Evolutionary conservation across 2,797 vertebrate species (phyloP).

Genomic region (Poecilia wingei): DNA sequence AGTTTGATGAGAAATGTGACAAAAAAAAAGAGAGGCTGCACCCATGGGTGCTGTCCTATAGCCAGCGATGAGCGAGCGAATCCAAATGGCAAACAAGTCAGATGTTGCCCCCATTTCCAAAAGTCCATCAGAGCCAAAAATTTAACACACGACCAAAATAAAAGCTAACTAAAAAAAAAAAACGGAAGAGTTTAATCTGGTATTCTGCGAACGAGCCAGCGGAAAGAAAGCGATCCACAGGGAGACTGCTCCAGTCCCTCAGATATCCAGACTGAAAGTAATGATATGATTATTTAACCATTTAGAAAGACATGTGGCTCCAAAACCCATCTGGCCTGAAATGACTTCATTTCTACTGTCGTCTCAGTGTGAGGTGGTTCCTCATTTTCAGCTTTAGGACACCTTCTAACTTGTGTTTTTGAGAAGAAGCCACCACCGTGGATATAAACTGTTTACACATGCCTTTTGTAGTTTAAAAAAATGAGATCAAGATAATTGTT

Average conservation of each 20-base stretch:
- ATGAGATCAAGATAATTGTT: neutral
- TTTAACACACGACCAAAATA: constrained; percentile 59
- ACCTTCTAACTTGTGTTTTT: neutral
- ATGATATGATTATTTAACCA: constrained; percentile 45
- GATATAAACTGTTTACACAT: neutral
- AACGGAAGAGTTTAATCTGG: constrained; percentile 39
- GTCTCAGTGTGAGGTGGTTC: neutral
- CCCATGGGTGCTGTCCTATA: constrained; percentile 82
- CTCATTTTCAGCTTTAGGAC: neutral
- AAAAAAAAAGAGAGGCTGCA: constrained; percentile 39
- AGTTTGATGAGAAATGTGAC: constrained; percentile 71
- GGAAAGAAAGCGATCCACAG: constrained; percentile 49
- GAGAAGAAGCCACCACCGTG: neutral
- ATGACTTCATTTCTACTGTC: neutral
- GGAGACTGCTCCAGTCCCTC: constrained; percentile 31
- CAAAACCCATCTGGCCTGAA: neutral
- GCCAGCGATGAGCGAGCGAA: constrained; percentile 56
- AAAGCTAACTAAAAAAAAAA: constrained; percentile 39
- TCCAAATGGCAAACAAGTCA: constrained; percentile 74
- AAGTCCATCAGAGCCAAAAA: constrained; percentile 59
- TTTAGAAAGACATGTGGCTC: neutral
- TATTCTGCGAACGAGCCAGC: constrained; percentile 56
- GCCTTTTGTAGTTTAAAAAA: neutral
- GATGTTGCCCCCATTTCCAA: constrained; percentile 64
- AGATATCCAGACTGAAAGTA: constrained; percentile 42